Percentiles rank a stretch among this genome's conserved stretches.
Conservation (phyloP, 2,113 vertebrate species). For the Gymnarchus niloticus region DNA sequence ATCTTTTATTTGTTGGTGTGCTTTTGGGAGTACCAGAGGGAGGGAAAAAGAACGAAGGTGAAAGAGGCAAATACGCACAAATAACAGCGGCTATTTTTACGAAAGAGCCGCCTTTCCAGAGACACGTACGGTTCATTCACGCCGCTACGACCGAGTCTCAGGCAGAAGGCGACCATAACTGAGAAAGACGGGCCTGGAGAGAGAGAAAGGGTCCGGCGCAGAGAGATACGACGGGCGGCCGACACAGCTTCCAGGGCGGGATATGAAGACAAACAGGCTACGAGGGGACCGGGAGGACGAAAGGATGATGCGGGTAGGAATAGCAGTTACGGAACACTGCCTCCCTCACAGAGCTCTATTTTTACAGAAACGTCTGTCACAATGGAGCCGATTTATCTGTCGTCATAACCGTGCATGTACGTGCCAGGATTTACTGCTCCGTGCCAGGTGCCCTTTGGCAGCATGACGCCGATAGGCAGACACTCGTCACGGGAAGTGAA, state of each 20-base stretch:
- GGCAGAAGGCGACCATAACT: background rate
- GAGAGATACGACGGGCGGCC: background rate
- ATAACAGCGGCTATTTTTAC: background rate
- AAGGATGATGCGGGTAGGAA: too few relatives aligned
- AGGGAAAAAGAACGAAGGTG: background rate
- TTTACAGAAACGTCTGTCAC: conserved; percentile 14
- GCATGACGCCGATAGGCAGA: conserved; percentile 5
- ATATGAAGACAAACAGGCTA: conserved; percentile 5
- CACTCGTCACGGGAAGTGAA: background rate
- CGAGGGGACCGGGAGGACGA: background rate
- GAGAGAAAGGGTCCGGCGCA: background rate
- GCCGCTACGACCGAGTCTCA: background rate
- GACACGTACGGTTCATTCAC: background rate
- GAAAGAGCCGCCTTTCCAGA: background rate
- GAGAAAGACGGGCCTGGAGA: background rate
- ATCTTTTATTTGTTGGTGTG: background rate
- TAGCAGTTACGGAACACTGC: background rate
- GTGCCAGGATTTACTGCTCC: background rate
- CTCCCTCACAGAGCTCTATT: background rate
- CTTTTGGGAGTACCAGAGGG: background rate
- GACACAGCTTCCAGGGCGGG: background rate
- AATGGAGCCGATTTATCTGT: background rate
- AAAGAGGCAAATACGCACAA: background rate
- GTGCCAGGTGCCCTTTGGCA: background rate
- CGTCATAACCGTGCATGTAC: background rate